phyloP scores from a whole-genome alignment of 2,113 vertebrate genomes.

The Pantherophis guttatus region DNA sequence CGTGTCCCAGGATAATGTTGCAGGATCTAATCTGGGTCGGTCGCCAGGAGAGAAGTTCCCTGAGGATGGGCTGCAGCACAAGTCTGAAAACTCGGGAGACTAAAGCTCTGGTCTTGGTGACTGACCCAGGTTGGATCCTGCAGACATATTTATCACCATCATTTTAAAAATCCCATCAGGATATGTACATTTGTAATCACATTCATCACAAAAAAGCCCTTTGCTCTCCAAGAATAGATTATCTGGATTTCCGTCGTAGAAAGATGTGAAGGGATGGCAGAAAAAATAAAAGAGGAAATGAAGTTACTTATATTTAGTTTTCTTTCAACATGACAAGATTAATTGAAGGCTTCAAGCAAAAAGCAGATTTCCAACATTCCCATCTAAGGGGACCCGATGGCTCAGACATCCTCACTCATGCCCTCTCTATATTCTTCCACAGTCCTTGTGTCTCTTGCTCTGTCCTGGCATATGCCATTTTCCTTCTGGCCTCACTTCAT shows the following conservation, averaged over 20 bases:
- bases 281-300: not conserved
- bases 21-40: not conserved
- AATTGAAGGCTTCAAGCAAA: not conserved
- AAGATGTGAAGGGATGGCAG: not conserved
- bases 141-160: not conserved
- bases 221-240: not conserved
- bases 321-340: not conserved
- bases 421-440: accelerated
- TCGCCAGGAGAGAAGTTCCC: not conserved
- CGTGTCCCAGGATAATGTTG: not conserved
- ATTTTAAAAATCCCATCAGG: not conserved
- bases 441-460: slow-evolving; percentile 17
- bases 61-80: not conserved
- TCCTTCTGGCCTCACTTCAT: slow-evolving; percentile 49
- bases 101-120: no score
- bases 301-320: not conserved
- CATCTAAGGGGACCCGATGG: no score
- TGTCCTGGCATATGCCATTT: slow-evolving; percentile 44
- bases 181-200: not conserved
- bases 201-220: not conserved
- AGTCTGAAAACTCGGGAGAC: not conserved
- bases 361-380: not conserved
- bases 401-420: not conserved
- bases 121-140: no score
- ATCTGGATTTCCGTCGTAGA: not conserved